These are phyloP conservation scores for Bolinopsis microptera DNA, from an alignment of 37 sponge, comb jelly and placozoan genomes.

Conservation along the genomic window DNA sequence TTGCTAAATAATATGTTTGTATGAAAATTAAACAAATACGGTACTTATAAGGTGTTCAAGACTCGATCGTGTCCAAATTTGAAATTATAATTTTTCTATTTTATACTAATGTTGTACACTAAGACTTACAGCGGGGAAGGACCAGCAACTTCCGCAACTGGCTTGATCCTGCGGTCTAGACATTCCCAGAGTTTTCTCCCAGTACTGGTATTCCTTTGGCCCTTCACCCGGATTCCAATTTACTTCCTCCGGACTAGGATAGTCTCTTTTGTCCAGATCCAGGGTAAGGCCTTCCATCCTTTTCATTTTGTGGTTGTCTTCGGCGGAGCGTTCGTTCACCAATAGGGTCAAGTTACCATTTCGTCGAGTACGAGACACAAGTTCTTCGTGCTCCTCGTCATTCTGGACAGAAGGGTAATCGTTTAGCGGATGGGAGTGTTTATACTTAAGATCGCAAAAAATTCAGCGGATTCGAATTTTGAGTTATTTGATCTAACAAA, in stretches of 20 bases:
- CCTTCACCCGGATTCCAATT: neutral
- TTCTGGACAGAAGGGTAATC: neutral
- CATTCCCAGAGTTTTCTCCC: constrained; percentile 12
- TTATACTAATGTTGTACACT: no score
- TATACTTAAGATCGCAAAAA: no score
- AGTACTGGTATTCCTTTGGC: neutral
- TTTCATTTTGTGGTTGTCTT: neutral
- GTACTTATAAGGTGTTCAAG: no score
- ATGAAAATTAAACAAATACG: no score
- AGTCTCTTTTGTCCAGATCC: neutral
- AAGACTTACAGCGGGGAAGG: neutral
- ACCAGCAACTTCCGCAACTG: constrained; percentile 47
- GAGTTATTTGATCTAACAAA: no score
- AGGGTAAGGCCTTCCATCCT: no score
- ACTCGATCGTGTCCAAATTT: no score
- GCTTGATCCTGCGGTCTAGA: neutral
- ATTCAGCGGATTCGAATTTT: no score
- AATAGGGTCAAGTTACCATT: neutral
- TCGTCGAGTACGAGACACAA: neutral
- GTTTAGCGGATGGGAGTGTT: no score
- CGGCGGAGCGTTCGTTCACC: neutral
- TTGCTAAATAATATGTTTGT: no score
- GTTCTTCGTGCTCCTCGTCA: neutral
- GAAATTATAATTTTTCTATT: no score
- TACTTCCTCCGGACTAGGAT: neutral